Percentiles rank a stretch among this genome's conserved stretches.
phyloP scores from a whole-genome alignment of 2,888 invertebrate genomes.

The Chrysolina haemoptera region DNA sequence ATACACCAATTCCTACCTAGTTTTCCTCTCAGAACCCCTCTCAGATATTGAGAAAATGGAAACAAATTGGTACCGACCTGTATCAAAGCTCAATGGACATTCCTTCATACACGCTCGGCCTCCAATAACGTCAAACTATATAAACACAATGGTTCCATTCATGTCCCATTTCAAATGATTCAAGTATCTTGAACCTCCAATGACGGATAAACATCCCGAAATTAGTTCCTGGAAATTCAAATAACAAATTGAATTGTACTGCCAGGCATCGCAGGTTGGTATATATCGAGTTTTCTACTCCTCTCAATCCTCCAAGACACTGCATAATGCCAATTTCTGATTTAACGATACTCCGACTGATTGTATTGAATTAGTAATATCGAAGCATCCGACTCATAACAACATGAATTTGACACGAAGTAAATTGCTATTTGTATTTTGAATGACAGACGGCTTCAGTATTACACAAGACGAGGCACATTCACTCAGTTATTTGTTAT shows the following conservation, averaged over 20 bases:
- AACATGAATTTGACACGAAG: conserved; percentile 61
- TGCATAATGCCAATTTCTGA: conserved; percentile 33
- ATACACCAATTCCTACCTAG: too few relatives aligned
- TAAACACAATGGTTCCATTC: too few relatives aligned
- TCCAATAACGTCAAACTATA: too few relatives aligned
- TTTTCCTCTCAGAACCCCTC: too few relatives aligned
- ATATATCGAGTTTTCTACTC: neutral
- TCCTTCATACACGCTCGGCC: too few relatives aligned
- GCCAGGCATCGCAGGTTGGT: neutral
- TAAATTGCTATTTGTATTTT: conserved; percentile 56
- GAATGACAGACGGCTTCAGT: conserved; percentile 64
- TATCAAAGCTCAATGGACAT: too few relatives aligned
- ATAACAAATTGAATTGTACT: neutral
- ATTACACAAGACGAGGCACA: conserved; percentile 60
- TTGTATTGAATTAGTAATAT: conserved; percentile 44
- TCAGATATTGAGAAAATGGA: too few relatives aligned
- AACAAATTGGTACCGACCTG: too few relatives aligned
- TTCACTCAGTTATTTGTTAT: conserved; percentile 69
- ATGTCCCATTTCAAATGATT: too few relatives aligned
- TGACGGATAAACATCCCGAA: too few relatives aligned
- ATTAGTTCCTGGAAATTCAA: neutral
- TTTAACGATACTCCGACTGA: conserved; percentile 37
- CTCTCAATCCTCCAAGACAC: conserved; percentile 19
- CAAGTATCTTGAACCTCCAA: too few relatives aligned
- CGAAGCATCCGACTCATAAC: conserved; percentile 52